These are phyloP conservation scores for Tautogolabrus adspersus DNA, from an alignment of 2,113 vertebrate genomes.

Conservation along the genomic window DNA sequence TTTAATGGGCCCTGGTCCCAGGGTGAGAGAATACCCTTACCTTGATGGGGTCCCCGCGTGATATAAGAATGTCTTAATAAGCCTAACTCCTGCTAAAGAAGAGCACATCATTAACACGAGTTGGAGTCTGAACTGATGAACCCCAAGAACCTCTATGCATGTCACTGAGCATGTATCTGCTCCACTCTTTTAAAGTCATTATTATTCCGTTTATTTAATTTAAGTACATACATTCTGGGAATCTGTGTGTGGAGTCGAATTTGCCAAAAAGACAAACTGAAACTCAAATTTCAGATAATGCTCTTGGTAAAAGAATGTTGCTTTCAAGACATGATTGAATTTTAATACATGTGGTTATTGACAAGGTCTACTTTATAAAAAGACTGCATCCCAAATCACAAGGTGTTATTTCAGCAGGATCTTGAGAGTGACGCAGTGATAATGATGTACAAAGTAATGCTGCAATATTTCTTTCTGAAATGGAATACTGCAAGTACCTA, in stretches of 20 bases:
- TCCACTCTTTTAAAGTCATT: neutral
- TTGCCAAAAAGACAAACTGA: neutral
- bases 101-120: slow-evolving; percentile 5
- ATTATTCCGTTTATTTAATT: neutral
- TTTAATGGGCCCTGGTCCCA: slow-evolving; percentile 33
- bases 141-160: neutral
- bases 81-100: neutral
- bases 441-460: neutral
- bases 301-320: neutral
- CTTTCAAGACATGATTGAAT: neutral
- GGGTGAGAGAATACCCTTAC: neutral
- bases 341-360: neutral
- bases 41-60: slow-evolving; percentile 6
- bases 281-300: neutral
- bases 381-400: neutral
- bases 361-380: neutral
- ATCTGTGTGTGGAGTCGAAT: neutral
- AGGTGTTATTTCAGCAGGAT: neutral
- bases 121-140: slow-evolving; percentile 11
- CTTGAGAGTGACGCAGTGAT: neutral
- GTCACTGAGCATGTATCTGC: neutral
- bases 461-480: neutral
- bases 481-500: too few relatives aligned
- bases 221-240: neutral
- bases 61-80: slow-evolving; percentile 30